Conservation (phyloP, 2,888 invertebrate species). For the Venusia cambrica region DNA sequence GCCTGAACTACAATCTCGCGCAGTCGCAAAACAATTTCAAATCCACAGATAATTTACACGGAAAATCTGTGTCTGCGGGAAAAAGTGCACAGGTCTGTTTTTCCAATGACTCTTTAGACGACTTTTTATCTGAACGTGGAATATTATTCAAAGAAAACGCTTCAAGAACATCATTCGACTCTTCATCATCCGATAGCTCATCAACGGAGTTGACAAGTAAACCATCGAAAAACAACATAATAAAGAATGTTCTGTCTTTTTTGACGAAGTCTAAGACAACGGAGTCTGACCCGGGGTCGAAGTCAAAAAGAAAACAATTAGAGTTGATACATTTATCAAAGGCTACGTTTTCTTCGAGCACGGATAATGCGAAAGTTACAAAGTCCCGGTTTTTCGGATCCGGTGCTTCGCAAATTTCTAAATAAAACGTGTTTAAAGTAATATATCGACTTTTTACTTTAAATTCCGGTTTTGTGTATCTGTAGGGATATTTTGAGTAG, state of each 20-base stretch:
- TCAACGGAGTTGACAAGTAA: conserved; percentile 42
- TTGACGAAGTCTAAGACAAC: conserved; percentile 46
- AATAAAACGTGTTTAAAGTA: too few species aligned
- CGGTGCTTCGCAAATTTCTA: too few species aligned
- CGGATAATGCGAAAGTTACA: conserved; percentile 32
- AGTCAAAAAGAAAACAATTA: conserved; percentile 43
- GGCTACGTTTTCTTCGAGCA: conserved; percentile 53
- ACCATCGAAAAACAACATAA: conserved; percentile 59
- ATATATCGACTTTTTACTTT: too few species aligned
- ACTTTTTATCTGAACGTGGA: conserved; percentile 58
- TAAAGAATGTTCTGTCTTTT: conserved; percentile 50
- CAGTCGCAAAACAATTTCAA: conserved; percentile 19
- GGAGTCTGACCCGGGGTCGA: conserved; percentile 56
- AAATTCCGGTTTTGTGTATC: too few species aligned
- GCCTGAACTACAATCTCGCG: conserved; percentile 46
- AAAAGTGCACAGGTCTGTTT: conserved; percentile 59
- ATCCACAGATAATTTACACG: not conserved
- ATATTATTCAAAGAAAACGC: conserved; percentile 47
- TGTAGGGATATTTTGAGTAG: too few species aligned
- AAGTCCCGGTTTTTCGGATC: too few species aligned
- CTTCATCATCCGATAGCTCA: conserved; percentile 33
- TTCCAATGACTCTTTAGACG: conserved; percentile 65
- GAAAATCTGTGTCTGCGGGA: conserved; percentile 42
- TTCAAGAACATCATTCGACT: conserved; percentile 52
- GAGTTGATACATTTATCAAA: conserved; percentile 60